Conservation (phyloP, 1,140 invertebrate genomes). For the Halyomorpha halys region DNA sequence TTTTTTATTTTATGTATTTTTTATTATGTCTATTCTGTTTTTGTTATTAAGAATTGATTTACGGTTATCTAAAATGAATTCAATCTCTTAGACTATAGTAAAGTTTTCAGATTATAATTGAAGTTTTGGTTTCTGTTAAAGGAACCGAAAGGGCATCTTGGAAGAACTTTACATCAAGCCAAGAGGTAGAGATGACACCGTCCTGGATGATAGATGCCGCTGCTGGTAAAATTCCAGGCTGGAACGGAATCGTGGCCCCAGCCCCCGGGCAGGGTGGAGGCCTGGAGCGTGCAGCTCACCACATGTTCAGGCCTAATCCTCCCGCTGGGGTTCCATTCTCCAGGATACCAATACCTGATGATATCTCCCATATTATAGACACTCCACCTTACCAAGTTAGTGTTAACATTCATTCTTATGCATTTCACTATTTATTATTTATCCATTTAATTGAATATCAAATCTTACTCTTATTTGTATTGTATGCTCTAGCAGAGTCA, state of each 20-base stretch:
- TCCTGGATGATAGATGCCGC: constrained; percentile 25
- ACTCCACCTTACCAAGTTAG: constrained; percentile 12
- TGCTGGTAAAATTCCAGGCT: not conserved
- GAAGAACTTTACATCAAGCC: constrained; percentile 29
- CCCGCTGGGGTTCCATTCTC: constrained; percentile 17
- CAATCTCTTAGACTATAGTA: no score
- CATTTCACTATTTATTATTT: no score
- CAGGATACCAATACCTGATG: constrained; percentile 22
- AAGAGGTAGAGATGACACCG: constrained; percentile 27
- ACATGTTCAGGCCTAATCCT: constrained; percentile 22
- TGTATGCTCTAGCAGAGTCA: no score
- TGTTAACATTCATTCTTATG: not conserved
- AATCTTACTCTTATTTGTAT: no score
- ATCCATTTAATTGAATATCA: no score
- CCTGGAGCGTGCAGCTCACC: constrained; percentile 14
- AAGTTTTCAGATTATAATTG: constrained; percentile 27
- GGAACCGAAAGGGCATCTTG: constrained; percentile 30
- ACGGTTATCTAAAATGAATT: no score
- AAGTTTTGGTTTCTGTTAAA: constrained; percentile 1
- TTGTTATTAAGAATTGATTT: no score
- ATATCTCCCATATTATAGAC: constrained; percentile 24
- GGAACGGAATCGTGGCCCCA: not conserved
- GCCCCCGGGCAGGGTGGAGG: not conserved
- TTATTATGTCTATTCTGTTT: no score
- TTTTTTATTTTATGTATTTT: no score